Evolutionary conservation across 2,113 vertebrate genomes (phyloP), one percentile per base, ranked within the genome.

Genomic region (Hyperopisus bebe): DNA sequence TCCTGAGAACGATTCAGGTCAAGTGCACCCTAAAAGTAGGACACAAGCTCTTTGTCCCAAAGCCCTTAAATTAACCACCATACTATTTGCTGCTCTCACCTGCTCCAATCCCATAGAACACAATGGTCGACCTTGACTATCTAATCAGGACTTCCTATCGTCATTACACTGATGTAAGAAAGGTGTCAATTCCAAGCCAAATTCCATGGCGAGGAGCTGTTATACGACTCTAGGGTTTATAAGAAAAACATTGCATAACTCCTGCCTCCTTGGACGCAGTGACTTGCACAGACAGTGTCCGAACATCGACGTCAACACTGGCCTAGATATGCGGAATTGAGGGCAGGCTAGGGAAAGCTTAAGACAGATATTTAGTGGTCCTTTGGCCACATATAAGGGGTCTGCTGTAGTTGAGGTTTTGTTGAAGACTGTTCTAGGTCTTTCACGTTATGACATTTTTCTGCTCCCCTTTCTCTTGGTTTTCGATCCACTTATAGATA

Each of bases 251-350:
- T 21, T 83, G 80, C 13, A 11, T 77, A 39, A 35, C 31, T 35
- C 39, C 44, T 47, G 39, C 77, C 6, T 47, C 50, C 47, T 51
- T 53, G 42, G 50, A 50, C 11, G 17, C 19, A 35, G n/a, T 50
- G 50, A 87, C 85, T 27, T 50, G n/a, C 50, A 21, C 31, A 51
- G 24, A 27, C 47, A 35, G 50, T 35, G n/a, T 51, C 70, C 46
- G 2, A 19, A 47, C n/a, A 21, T 39, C 27, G 17, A 77, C 46
- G 46, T 50, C 66, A 77, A 31, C 47, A 17, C n/a, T 87, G 89
- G 44, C 87, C 82, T 86, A 87, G 62, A 91, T 80, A 89, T 58
- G n/a, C 17, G 51, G 21, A 13, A 62, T 53, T 82, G 58, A 55
- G 82, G 48, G 83, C 84, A 90, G 89, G 21, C 84, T 66, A 11